Evolutionary conservation across 2,888 invertebrate species (phyloP).

Genomic region (Drosophila lutescens): DNA sequence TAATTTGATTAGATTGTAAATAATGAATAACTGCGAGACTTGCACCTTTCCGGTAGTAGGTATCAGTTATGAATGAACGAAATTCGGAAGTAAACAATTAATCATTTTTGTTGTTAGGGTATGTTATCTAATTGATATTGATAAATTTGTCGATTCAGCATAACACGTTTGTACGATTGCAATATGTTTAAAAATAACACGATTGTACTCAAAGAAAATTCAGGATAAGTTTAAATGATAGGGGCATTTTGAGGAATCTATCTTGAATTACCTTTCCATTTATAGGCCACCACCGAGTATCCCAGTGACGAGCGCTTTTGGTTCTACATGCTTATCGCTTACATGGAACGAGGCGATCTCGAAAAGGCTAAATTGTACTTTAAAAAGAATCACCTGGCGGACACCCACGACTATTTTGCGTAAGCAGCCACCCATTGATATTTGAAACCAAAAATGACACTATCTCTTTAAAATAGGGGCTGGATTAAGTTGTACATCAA

Average conservation of each 20-base stretch:
- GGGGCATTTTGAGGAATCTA: background rate
- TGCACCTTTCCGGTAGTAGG: constrained; percentile 1
- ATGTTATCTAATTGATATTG: constrained; percentile 18
- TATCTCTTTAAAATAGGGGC: constrained; percentile 30
- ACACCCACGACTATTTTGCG: constrained; percentile 47
- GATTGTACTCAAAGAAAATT: background rate
- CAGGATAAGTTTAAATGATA: background rate
- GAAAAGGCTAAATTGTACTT: constrained; percentile 54
- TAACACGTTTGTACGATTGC: background rate
- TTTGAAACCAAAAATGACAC: background rate
- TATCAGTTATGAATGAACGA: constrained; percentile 22
- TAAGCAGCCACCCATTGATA: constrained; percentile 36
- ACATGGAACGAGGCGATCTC: constrained; percentile 66
- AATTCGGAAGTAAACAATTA: constrained; percentile 28
- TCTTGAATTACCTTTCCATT: background rate
- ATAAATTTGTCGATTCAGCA: background rate
- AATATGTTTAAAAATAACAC: background rate
- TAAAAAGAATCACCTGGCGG: constrained; percentile 18
- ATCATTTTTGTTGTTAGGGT: constrained; percentile 21
- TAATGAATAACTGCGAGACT: constrained; percentile 9
- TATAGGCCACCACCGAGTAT: constrained; percentile 30
- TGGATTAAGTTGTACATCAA: constrained; percentile 66
- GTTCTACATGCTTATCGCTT: constrained; percentile 60
- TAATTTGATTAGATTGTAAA: constrained; percentile 35
- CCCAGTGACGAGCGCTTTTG: constrained; percentile 30